These are phyloP conservation scores for Oplegnathus fasciatus DNA, from an alignment of 2,113 vertebrate species.

Conservation along the genomic window DNA sequence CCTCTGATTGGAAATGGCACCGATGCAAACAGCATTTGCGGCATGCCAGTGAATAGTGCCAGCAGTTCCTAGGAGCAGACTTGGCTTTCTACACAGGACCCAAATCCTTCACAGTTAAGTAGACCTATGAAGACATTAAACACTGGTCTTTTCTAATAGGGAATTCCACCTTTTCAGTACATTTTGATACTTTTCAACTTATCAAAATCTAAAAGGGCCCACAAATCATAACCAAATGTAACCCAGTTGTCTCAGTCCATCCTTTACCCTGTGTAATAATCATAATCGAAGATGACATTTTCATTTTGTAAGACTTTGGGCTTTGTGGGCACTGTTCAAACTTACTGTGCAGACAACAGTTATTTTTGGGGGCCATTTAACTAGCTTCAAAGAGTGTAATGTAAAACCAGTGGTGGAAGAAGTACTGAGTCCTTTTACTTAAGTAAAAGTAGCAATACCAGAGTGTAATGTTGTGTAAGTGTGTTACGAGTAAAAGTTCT, in stretches of 20 bases:
- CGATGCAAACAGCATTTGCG: constrained; percentile 4
- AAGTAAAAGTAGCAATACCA: too few species aligned
- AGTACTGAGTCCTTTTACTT: too few species aligned
- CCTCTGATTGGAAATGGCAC: constrained; percentile 47
- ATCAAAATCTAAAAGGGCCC: neutral
- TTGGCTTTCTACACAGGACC: neutral
- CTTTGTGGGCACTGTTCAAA: neutral
- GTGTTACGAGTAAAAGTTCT: too few species aligned
- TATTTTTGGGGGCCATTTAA: neutral
- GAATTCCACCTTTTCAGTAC: neutral
- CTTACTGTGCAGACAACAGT: neutral
- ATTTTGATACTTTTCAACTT: neutral
- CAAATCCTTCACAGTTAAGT: neutral
- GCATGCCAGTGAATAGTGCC: constrained; percentile 11
- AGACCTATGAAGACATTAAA: neutral
- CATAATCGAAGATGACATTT: neutral
- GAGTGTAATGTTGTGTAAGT: too few species aligned
- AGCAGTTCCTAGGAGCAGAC: neutral
- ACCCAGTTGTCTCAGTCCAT: neutral
- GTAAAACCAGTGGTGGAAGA: too few species aligned
- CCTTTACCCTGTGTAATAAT: neutral
- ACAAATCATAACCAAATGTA: neutral
- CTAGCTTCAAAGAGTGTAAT: neutral
- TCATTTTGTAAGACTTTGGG: neutral
- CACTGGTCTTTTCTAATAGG: neutral